A percentile compares a stretch with the other conserved stretches of the same genome.
phyloP scores from a whole-genome alignment of 2,797 vertebrate species.

The Otolemur crassicaudatus region DNA sequence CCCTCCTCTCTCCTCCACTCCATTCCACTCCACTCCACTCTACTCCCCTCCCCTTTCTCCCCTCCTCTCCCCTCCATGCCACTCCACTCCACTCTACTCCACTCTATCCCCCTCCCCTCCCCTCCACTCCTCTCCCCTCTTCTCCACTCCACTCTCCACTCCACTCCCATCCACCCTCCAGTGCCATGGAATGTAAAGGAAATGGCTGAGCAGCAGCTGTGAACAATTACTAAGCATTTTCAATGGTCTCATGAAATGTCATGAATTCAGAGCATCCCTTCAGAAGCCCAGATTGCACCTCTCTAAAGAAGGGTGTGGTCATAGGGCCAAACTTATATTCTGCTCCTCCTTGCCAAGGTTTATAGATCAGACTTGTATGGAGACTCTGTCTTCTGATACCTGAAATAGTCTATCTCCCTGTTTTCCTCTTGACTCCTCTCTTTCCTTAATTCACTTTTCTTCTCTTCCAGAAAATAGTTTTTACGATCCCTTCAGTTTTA shows the following conservation, averaged over 20 bases:
- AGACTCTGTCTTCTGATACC: slow-evolving; percentile 5
- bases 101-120: too few species aligned
- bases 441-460: slow-evolving; percentile 55
- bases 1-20: too few species aligned
- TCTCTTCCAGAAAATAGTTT: slow-evolving; percentile 64
- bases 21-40: too few species aligned
- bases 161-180: background rate
- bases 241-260: slow-evolving; percentile 74
- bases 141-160: too few species aligned
- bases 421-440: background rate
- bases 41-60: too few species aligned
- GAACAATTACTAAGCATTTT: slow-evolving; percentile 85
- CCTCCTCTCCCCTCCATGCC: too few species aligned
- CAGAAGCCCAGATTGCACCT: slow-evolving; percentile 40
- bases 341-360: background rate
- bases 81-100: too few species aligned
- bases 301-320: slow-evolving; percentile 38
- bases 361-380: background rate
- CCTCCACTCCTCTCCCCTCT: too few species aligned
- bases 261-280: slow-evolving; percentile 77
- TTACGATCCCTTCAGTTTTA: slow-evolving; percentile 63
- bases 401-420: background rate
- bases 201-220: slow-evolving; percentile 85
- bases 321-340: background rate
- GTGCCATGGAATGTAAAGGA: slow-evolving; percentile 83